Conservation (phyloP, 2,888 invertebrate species). For the Orchesella flavescens region DNA sequence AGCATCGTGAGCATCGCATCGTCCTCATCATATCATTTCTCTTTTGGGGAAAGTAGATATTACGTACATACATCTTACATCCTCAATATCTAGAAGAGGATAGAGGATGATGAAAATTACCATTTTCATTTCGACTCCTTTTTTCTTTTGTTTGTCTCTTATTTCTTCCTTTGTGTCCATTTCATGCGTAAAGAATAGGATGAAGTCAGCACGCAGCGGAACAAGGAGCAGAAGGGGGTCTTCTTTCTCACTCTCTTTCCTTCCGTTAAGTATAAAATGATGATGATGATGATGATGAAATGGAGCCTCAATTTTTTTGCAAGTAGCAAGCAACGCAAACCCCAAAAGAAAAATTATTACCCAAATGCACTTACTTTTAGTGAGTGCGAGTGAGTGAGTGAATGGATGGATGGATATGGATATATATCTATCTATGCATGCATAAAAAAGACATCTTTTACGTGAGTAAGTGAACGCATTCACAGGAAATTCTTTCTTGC, state of each 20-base stretch:
- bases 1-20: neutral
- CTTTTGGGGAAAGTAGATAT: conserved; percentile 27
- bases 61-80: neutral
- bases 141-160: conserved; percentile 14
- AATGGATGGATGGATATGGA: neutral
- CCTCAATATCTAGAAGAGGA: neutral
- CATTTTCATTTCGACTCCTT: conserved; percentile 48
- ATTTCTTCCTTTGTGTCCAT: conserved; percentile 18
- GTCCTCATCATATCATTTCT: neutral
- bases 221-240: neutral
- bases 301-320: neutral
- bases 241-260: neutral
- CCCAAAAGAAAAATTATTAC: neutral
- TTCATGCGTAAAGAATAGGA: conserved; percentile 24
- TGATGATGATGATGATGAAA: conserved; percentile 10
- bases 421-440: too few species aligned
- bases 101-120: conserved; percentile 45
- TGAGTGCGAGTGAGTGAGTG: neutral
- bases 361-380: neutral
- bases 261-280: neutral
- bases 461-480: conserved; percentile 2
- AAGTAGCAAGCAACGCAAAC: too few species aligned
- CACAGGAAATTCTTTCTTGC: neutral
- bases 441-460: conserved; percentile 35
- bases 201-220: neutral